A percentile compares a stretch with the other conserved stretches of the same genome.
Conservation (phyloP, 2,113 vertebrate genomes). For the Potamarius usumacintae region DNA sequence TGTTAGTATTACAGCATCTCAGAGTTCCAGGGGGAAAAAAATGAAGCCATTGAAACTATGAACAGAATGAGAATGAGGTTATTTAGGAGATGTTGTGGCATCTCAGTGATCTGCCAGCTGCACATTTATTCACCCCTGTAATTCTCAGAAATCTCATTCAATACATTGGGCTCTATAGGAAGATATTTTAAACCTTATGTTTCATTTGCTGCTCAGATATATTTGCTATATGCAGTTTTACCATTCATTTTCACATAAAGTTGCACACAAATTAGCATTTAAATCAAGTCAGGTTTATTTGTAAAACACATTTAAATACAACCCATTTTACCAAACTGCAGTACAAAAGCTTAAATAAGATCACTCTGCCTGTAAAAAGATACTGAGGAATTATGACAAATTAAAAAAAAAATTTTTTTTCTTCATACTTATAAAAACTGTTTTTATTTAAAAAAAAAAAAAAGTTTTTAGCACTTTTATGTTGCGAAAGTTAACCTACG, state of each 20-base stretch:
- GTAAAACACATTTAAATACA: not conserved
- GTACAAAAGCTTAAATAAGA: no score
- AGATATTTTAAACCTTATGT: not conserved
- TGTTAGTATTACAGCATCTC: not conserved
- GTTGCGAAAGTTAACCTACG: no score
- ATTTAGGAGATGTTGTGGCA: not conserved
- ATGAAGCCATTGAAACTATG: not conserved
- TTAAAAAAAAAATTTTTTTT: no score
- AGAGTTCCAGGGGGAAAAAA: not conserved
- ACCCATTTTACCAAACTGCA: no score
- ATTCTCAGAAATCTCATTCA: not conserved
- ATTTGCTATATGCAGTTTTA: not conserved
- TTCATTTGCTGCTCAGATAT: not conserved
- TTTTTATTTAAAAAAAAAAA: no score
- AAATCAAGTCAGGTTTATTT: not conserved
- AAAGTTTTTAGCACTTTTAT: no score
- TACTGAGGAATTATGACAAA: no score
- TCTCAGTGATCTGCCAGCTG: no score
- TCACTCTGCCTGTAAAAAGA: no score
- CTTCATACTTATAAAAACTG: no score
- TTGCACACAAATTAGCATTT: not conserved
- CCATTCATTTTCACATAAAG: no score
- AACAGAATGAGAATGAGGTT: slow-evolving; percentile 1
- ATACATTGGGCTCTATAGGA: not conserved
- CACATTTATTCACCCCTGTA: not conserved